Evolutionary conservation across 2,797 vertebrate species (phyloP).

Genomic region (Eutrigla gurnardus): DNA sequence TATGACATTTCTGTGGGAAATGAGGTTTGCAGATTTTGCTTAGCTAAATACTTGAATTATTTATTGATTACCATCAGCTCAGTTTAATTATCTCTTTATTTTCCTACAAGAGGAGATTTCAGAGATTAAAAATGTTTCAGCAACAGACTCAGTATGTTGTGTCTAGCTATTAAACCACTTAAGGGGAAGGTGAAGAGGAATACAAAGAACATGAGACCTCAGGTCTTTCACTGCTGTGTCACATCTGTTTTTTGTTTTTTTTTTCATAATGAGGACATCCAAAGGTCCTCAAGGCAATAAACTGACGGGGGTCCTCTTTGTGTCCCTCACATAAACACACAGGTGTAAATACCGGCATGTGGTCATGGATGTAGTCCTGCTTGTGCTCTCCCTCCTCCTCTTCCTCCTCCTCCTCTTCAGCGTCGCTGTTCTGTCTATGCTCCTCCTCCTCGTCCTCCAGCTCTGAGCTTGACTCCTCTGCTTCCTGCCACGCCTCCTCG

Average conservation of each 20-base stretch:
- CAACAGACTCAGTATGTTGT: background rate
- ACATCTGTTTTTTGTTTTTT: background rate
- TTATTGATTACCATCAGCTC: background rate
- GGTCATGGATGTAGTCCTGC: constrained; percentile 85
- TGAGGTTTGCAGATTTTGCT: background rate
- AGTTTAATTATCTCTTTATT: background rate
- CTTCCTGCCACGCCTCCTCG: constrained; percentile 84
- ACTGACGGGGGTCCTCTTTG: background rate
- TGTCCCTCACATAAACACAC: background rate
- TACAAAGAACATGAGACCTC: background rate
- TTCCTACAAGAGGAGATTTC: background rate
- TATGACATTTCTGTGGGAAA: background rate
- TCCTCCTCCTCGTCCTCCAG: constrained; percentile 86
- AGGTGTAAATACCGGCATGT: constrained; percentile 83
- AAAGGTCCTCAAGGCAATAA: background rate
- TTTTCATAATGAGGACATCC: background rate
- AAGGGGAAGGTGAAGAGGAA: background rate
- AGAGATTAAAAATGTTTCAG: background rate
- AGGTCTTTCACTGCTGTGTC: background rate
- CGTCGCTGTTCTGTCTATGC: constrained; percentile 83
- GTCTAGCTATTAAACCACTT: background rate
- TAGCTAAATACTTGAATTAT: background rate
- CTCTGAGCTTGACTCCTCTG: constrained; percentile 87
- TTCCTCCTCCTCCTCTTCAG: constrained; percentile 86
- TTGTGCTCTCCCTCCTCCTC: constrained; percentile 83